A percentile compares a stretch with the other conserved stretches of the same genome.
Conservation (phyloP, 2,888 invertebrate genomes). For the Piscicola geometra region DNA sequence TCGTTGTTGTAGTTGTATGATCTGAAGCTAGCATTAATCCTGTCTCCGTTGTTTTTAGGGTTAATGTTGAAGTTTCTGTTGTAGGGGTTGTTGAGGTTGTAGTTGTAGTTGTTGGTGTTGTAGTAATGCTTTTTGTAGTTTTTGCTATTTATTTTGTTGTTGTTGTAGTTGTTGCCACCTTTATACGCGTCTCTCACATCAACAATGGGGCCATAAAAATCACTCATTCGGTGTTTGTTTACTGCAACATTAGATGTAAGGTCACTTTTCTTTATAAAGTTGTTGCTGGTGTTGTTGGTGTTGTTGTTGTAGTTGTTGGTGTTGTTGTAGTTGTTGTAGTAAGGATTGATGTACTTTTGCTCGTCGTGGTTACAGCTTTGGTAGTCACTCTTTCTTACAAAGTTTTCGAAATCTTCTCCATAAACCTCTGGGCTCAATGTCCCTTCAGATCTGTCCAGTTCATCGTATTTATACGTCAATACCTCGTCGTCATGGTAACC, state of each 20-base stretch:
- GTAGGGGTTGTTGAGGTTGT: neutral
- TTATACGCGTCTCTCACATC: too few relatives aligned
- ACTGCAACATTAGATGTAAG: neutral
- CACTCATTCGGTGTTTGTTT: neutral
- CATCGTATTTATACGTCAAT: too few relatives aligned
- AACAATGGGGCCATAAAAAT: too few relatives aligned
- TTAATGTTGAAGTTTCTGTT: neutral
- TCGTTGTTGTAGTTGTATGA: too few relatives aligned
- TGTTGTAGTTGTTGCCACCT: too few relatives aligned
- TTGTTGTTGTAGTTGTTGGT: slow-evolving; percentile 4
- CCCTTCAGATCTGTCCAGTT: too few relatives aligned
- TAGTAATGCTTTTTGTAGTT: neutral
- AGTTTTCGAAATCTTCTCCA: too few relatives aligned
- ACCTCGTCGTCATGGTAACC: too few relatives aligned
- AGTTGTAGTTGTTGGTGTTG: neutral
- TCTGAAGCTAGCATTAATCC: too few relatives aligned
- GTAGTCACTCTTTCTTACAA: too few relatives aligned
- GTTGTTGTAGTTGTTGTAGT: slow-evolving; percentile 11
- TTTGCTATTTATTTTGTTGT: neutral
- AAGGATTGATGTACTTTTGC: neutral
- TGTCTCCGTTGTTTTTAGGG: neutral
- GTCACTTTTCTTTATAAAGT: neutral
- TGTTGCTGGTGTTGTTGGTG: neutral
- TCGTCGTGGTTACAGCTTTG: too few relatives aligned
- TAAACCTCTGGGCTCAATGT: too few relatives aligned